Percentiles rank a stretch among this genome's conserved stretches.
Evolutionary conservation across 1,140 invertebrate species (phyloP).

Genomic region (Megalonaias nervosa): DNA sequence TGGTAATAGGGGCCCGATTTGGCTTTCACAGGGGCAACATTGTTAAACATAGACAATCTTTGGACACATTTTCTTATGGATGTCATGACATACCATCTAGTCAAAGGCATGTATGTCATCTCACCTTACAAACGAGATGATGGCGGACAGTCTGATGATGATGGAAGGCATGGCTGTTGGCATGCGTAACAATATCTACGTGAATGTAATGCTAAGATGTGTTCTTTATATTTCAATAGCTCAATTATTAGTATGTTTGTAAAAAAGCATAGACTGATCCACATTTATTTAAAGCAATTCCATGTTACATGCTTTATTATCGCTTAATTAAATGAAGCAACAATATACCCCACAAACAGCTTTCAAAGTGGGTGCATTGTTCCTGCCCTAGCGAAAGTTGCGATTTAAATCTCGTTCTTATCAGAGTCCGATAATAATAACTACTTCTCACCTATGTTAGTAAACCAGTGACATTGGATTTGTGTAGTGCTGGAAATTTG

Average conservation of each 20-base stretch:
- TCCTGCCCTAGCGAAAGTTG: too few species aligned
- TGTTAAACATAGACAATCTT: too few species aligned
- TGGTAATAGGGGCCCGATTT: too few species aligned
- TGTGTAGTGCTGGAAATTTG: too few species aligned
- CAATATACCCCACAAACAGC: neutral
- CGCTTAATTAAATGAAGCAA: neutral
- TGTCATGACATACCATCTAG: slow-evolving; percentile 69
- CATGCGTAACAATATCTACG: slow-evolving; percentile 65
- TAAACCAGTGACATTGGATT: too few species aligned
- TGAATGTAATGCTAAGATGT: slow-evolving; percentile 34
- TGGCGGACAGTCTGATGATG: slow-evolving; percentile 39
- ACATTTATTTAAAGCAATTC: neutral
- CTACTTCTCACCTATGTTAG: too few species aligned
- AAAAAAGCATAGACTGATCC: neutral
- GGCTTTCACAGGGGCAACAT: too few species aligned
- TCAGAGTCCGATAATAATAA: too few species aligned
- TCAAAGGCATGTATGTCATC: slow-evolving; percentile 50
- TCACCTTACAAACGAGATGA: slow-evolving; percentile 59
- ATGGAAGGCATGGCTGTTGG: slow-evolving; percentile 15
- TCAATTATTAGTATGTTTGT: neutral
- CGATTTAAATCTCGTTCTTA: too few species aligned
- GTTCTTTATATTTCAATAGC: neutral
- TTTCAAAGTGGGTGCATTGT: too few species aligned
- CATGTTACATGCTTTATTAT: neutral
- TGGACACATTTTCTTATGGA: slow-evolving; percentile 44